A percentile compares a stretch with the other conserved stretches of the same genome.
phyloP scores from a whole-genome alignment of 2,888 invertebrate species.

The Andricus curvator region DNA sequence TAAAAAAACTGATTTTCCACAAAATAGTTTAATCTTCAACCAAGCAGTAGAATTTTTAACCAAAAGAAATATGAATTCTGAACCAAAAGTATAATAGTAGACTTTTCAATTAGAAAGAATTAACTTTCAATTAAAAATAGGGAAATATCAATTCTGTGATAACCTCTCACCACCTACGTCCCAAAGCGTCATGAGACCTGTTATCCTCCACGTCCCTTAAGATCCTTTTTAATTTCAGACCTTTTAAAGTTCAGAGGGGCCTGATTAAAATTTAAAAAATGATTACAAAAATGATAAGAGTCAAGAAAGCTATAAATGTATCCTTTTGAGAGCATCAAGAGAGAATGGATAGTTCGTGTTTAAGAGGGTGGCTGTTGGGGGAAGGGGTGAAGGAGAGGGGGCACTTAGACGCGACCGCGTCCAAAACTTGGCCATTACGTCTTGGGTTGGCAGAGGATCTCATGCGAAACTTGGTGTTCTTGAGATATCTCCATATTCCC shows the following conservation, averaged over 20 bases:
- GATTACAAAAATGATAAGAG: neutral
- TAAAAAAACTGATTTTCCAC: no score
- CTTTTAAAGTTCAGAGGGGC: neutral
- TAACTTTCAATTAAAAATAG: no score
- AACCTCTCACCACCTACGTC: no score
- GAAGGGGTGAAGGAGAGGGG: constrained; percentile 52
- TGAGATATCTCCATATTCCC: constrained; percentile 62
- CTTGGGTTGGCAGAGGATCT: constrained; percentile 67
- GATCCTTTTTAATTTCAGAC: no score
- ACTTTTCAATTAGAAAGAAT: no score
- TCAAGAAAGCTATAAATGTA: neutral
- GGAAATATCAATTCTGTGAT: no score
- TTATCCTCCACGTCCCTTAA: no score
- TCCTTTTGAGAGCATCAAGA: constrained; percentile 19
- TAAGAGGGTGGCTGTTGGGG: constrained; percentile 49
- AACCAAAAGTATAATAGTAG: no score
- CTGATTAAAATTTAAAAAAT: neutral
- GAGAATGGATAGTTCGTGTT: constrained; percentile 39
- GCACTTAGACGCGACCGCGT: constrained; percentile 70
- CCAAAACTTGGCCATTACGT: constrained; percentile 74
- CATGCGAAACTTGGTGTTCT: constrained; percentile 62
- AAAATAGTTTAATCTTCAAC: no score
- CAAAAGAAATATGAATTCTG: no score
- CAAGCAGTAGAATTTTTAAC: no score
- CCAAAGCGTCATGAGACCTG: no score